These are phyloP conservation scores for Empidonax traillii DNA, from an alignment of 2,113 vertebrate species.

Conservation along the genomic window DNA sequence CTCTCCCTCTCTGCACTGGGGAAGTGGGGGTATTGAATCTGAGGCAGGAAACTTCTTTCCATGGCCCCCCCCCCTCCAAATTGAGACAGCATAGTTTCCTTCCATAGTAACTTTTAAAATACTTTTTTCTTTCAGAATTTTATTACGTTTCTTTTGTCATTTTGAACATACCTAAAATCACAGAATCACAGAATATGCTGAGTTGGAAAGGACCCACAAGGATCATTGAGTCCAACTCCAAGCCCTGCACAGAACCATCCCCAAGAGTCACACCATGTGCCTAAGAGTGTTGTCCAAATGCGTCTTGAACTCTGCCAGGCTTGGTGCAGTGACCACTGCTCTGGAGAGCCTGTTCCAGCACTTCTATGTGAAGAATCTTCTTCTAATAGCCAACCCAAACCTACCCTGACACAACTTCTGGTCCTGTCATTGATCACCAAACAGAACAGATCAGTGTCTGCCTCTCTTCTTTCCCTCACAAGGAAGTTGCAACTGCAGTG, in stretches of 20 bases:
- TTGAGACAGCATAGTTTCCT: not conserved
- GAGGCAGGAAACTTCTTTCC: not conserved
- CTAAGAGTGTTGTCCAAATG: not conserved
- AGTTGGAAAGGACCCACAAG: not conserved
- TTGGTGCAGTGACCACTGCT: not conserved
- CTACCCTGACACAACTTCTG: not conserved
- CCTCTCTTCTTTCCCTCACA: not conserved
- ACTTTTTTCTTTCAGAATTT: not conserved
- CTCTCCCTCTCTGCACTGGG: not conserved
- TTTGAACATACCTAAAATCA: not conserved
- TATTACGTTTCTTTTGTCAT: not conserved
- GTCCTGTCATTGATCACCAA: not conserved
- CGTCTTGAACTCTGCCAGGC: not conserved
- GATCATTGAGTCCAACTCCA: not conserved
- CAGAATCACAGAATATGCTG: not conserved
- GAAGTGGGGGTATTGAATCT: not conserved
- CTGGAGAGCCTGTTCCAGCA: not conserved
- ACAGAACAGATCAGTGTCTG: not conserved
- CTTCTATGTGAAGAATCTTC: not conserved
- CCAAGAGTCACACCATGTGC: not conserved
- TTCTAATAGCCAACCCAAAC: not conserved
- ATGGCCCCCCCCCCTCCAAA: not conserved
- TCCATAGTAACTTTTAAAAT: not conserved
- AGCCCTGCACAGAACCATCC: not conserved
- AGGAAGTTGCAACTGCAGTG: not conserved